These are phyloP conservation scores for Molossus alvarezi DNA, from an alignment of 2,797 vertebrate species.

Conservation along the genomic window DNA sequence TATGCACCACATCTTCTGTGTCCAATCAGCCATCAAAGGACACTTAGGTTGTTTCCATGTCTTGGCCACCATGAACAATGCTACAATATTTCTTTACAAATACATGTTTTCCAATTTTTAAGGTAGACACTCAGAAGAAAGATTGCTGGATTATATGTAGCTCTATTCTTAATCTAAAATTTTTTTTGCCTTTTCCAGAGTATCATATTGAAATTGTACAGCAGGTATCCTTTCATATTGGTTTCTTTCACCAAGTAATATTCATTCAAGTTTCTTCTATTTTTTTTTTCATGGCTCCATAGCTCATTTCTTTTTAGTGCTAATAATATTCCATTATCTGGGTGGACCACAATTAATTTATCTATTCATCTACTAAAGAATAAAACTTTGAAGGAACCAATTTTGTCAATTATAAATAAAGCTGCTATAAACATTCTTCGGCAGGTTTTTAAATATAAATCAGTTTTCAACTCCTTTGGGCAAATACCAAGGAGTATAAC, in stretches of 20 bases:
- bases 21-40: neutral
- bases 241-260: neutral
- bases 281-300: neutral
- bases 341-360: neutral
- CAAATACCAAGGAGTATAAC: neutral
- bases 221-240: neutral
- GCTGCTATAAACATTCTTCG: neutral
- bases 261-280: neutral
- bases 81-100: neutral
- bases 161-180: neutral
- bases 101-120: neutral
- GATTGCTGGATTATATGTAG: neutral
- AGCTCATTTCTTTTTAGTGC: neutral
- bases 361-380: neutral
- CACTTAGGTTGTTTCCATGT: neutral
- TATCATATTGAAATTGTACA: neutral
- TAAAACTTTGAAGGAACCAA: neutral
- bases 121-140: neutral
- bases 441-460: neutral
- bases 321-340: neutral
- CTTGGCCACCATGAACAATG: neutral
- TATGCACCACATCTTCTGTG: neutral
- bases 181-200: neutral
- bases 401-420: slow-evolving; percentile 8
- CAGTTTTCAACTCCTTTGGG: neutral